Conservation (phyloP, 2,113 vertebrate species). For the Eudyptes chrysolophus region DNA sequence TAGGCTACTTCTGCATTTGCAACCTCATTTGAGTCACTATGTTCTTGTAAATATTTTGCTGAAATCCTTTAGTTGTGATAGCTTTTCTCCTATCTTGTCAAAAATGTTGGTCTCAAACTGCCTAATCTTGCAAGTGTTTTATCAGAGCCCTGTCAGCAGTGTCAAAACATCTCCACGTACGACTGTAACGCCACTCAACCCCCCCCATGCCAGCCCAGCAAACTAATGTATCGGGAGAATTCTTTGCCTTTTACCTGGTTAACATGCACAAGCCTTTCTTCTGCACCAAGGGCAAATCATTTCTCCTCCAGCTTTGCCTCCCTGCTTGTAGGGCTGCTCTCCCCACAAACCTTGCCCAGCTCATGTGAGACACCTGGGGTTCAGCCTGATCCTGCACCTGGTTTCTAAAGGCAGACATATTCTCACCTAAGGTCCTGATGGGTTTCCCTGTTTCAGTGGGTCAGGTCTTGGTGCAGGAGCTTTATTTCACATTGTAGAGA, state of each 20-base stretch:
- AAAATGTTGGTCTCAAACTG: not conserved
- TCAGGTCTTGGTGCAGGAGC: not conserved
- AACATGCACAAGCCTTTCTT: not conserved
- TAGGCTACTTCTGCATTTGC: not conserved
- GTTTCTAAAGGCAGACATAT: not conserved
- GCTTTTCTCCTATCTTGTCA: not conserved
- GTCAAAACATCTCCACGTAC: not conserved
- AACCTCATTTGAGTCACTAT: not conserved
- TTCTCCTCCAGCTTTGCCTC: not conserved
- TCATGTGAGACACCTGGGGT: not conserved
- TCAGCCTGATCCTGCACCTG: not conserved
- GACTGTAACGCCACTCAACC: not conserved
- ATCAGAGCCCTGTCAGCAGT: not conserved
- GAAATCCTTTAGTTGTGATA: not conserved
- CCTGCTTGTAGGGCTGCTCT: not conserved
- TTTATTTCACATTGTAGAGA: not conserved
- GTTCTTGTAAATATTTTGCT: not conserved
- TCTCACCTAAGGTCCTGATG: not conserved
- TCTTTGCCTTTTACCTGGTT: not conserved
- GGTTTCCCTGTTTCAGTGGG: not conserved
- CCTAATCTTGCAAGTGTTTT: not conserved
- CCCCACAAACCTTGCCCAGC: not conserved
- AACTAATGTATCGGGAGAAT: not conserved
- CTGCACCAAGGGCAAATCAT: not conserved
- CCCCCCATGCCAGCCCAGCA: not conserved